phyloP scores from a whole-genome alignment of 2,113 vertebrate genomes.

The Heterochromis multidens region DNA sequence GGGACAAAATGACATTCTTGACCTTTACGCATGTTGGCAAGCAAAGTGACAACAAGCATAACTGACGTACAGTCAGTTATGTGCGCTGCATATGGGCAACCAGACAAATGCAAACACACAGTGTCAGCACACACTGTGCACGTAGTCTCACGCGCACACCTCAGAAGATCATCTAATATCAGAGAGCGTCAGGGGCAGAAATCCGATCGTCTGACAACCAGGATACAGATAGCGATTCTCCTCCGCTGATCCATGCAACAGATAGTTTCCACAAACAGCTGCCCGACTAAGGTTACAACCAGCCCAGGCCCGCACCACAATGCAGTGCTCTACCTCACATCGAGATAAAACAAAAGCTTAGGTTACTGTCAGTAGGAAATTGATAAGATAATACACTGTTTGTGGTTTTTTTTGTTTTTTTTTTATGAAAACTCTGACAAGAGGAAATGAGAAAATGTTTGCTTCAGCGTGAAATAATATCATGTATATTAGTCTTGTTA shows the following conservation, averaged over 20 bases:
- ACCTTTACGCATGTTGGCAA: slow-evolving; percentile 58
- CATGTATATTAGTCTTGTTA: slow-evolving; percentile 13
- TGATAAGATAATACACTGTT: slow-evolving; percentile 52
- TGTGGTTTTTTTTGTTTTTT: neutral
- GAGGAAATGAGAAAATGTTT: slow-evolving; percentile 69
- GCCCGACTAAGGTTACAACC: slow-evolving; percentile 56
- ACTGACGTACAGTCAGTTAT: neutral
- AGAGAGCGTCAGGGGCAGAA: slow-evolving; percentile 57
- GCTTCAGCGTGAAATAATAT: slow-evolving; percentile 40
- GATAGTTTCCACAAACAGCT: slow-evolving; percentile 71
- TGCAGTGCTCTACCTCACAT: slow-evolving; percentile 24
- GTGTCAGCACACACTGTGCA: neutral
- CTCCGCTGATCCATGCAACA: slow-evolving; percentile 61
- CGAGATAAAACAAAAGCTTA: slow-evolving; percentile 68
- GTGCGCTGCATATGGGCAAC: slow-evolving; percentile 13
- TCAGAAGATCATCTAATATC: slow-evolving; percentile 68
- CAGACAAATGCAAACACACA: neutral
- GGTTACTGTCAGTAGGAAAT: slow-evolving; percentile 61
- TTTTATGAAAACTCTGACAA: slow-evolving; percentile 56
- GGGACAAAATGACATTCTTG: slow-evolving; percentile 59
- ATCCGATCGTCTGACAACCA: slow-evolving; percentile 70
- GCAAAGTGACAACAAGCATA: slow-evolving; percentile 42
- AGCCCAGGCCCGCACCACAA: neutral
- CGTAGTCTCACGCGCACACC: slow-evolving; percentile 28
- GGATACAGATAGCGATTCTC: slow-evolving; percentile 72